Evolutionary conservation across 2,888 invertebrate species (phyloP).

Genomic region (Eristalis arbustorum): DNA sequence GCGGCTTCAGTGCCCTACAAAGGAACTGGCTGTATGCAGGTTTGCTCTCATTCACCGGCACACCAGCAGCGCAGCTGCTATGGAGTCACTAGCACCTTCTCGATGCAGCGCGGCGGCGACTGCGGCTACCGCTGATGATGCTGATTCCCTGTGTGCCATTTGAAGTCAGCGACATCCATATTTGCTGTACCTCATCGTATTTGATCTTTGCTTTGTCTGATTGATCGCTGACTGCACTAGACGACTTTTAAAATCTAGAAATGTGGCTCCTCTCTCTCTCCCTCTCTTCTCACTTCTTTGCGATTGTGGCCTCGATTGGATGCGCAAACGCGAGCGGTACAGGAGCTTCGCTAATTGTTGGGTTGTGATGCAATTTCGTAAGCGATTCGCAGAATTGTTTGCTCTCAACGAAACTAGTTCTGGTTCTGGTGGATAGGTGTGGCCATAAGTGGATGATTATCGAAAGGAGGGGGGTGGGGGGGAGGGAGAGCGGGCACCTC

Average conservation of each 20-base stretch:
- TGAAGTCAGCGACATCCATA: neutral
- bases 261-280: neutral
- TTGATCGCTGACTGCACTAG: constrained; percentile 35
- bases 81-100: neutral
- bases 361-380: constrained; percentile 61
- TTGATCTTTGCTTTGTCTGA: constrained; percentile 54
- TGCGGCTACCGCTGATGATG: neutral
- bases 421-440: constrained; percentile 15
- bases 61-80: neutral
- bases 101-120: neutral
- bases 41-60: neutral
- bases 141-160: neutral
- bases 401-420: constrained; percentile 23
- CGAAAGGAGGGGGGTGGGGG: neutral
- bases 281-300: neutral
- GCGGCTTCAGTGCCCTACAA: neutral
- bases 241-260: neutral
- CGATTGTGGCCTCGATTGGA: constrained; percentile 28
- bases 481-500: too few relatives aligned
- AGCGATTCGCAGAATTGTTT: constrained; percentile 36
- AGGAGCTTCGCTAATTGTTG: constrained; percentile 52
- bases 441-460: neutral
- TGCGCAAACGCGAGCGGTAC: neutral
- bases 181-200: constrained; percentile 35
- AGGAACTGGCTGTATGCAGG: neutral